A percentile compares a stretch with the other conserved stretches of the same genome.
phyloP scores from a whole-genome alignment of 2,113 vertebrate genomes.

The Mastomys coucha region DNA sequence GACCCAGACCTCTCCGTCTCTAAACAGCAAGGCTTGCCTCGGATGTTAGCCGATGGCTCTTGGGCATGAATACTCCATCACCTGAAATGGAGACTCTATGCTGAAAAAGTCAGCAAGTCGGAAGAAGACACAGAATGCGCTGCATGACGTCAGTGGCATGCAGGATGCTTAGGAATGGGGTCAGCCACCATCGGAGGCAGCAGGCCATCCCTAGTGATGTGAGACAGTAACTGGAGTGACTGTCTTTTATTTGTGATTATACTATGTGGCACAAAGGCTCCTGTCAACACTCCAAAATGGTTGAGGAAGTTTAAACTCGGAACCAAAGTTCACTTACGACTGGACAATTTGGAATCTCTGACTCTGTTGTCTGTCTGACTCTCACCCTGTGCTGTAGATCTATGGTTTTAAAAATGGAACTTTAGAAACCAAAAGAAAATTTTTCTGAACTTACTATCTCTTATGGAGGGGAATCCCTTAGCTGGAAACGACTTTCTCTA shows the following conservation, averaged over 20 bases:
- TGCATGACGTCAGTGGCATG: neutral
- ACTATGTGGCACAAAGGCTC: neutral
- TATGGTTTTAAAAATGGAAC: neutral
- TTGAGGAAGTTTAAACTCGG: neutral
- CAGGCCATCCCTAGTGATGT: neutral
- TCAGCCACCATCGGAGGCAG: neutral
- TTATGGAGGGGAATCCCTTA: neutral
- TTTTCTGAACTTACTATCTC: slow-evolving; percentile 11
- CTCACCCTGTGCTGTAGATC: neutral
- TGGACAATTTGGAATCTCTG: neutral
- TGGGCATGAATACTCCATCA: neutral
- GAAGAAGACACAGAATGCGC: neutral
- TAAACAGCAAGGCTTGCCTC: neutral
- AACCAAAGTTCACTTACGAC: neutral
- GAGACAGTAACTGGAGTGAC: neutral
- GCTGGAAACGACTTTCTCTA: slow-evolving; percentile 74
- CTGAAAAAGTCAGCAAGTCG: neutral
- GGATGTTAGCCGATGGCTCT: neutral
- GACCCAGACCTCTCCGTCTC: neutral
- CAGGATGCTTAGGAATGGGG: neutral
- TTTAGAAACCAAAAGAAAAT: slow-evolving; percentile 38
- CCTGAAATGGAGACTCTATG: neutral
- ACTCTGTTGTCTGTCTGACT: neutral
- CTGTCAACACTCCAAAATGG: neutral
- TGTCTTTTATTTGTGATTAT: neutral